Conservation (phyloP, 2,888 invertebrate genomes). For the Neria commutata region DNA sequence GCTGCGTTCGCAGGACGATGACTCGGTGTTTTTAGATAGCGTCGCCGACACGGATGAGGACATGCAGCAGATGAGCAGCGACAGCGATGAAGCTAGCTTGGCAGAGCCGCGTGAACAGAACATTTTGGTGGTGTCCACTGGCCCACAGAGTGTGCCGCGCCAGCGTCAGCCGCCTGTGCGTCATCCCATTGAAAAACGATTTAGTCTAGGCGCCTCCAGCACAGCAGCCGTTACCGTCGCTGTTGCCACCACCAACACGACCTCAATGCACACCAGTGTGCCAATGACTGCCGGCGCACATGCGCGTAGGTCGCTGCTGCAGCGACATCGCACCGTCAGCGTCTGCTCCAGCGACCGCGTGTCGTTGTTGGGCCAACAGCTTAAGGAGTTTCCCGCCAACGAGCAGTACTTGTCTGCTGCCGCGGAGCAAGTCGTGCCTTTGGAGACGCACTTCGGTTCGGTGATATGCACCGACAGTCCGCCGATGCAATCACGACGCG, state of each 20-base stretch:
- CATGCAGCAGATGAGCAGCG: conserved; percentile 82
- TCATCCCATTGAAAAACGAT: conserved; percentile 41
- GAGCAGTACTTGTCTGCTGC: conserved; percentile 34
- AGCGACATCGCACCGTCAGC: conserved; percentile 57
- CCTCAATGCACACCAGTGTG: neutral
- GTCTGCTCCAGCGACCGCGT: conserved; percentile 50
- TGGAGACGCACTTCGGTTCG: conserved; percentile 57
- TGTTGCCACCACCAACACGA: conserved; percentile 20
- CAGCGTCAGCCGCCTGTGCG: conserved; percentile 21
- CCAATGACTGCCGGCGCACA: conserved; percentile 33
- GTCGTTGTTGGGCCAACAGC: conserved; percentile 44
- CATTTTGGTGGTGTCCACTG: conserved; percentile 23
- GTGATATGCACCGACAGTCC: conserved; percentile 46
- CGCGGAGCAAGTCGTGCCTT: conserved; percentile 31
- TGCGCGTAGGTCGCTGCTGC: conserved; percentile 47
- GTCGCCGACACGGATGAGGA: conserved; percentile 80
- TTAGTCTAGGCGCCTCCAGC: conserved; percentile 39
- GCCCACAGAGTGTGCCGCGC: conserved; percentile 2
- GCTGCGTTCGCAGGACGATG: conserved; percentile 76
- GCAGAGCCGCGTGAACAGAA: conserved; percentile 31
- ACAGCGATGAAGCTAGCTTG: conserved; percentile 70
- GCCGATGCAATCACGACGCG: conserved; percentile 45
- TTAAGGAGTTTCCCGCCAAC: conserved; percentile 40
- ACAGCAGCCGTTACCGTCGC: conserved; percentile 12
- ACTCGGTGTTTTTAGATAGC: conserved; percentile 80